A percentile compares a stretch with the other conserved stretches of the same genome.
phyloP scores from a whole-genome alignment of 2,797 vertebrate species.

The Pempheris klunzingeri region DNA sequence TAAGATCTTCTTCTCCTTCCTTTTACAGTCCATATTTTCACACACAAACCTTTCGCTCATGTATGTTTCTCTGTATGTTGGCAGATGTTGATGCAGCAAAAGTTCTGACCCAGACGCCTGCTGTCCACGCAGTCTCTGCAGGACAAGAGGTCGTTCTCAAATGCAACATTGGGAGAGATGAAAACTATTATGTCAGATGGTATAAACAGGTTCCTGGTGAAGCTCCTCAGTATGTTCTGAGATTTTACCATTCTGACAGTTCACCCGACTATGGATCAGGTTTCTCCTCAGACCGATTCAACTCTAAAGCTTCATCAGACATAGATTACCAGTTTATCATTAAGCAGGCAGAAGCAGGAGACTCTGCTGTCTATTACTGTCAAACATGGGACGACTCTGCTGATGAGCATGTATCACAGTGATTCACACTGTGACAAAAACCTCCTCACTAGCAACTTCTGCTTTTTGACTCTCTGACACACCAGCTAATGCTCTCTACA shows the following conservation, averaged over 20 bases:
- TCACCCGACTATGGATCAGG: not conserved
- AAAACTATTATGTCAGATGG: accelerated
- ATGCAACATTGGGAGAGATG: slow-evolving; percentile 21
- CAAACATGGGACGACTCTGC: not conserved
- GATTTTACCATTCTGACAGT: accelerated
- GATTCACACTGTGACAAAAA: slow-evolving; percentile 64
- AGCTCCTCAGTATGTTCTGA: slow-evolving; percentile 48
- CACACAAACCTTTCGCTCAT: slow-evolving; percentile 14
- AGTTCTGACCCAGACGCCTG: slow-evolving; percentile 54
- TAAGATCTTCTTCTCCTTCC: slow-evolving; percentile 18
- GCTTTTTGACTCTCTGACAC: no score
- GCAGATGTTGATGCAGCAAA: slow-evolving; percentile 50
- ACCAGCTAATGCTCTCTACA: no score
- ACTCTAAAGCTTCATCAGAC: slow-evolving; percentile 38
- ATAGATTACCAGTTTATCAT: slow-evolving; percentile 55
- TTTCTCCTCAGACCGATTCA: slow-evolving; percentile 48
- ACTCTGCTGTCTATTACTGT: slow-evolving; percentile 62
- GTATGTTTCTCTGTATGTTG: not conserved
- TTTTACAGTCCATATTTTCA: not conserved
- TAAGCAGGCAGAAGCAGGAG: slow-evolving; percentile 48
- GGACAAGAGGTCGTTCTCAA: slow-evolving; percentile 39
- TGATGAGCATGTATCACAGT: slow-evolving; percentile 29
- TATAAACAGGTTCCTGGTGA: slow-evolving; percentile 60
- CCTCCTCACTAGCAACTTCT: slow-evolving; percentile 39
- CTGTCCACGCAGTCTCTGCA: slow-evolving; percentile 31